Conservation (phyloP, 2,797 vertebrate genomes). For the Anolis apletophallus region DNA sequence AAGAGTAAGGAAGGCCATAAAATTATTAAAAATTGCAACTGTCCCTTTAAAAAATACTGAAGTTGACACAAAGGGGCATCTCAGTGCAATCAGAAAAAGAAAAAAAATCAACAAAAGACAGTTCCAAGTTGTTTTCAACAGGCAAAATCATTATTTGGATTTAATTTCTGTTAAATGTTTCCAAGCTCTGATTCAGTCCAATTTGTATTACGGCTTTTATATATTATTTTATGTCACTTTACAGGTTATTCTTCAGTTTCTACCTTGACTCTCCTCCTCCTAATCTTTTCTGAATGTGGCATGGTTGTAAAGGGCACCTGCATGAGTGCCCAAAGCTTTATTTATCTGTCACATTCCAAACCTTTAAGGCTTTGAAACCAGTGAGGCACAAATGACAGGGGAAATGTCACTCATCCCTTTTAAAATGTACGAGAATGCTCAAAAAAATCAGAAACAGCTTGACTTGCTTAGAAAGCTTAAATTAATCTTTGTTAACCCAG, state of each 20-base stretch:
- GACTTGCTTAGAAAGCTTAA: background rate
- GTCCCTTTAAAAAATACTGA: background rate
- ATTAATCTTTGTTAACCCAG: background rate
- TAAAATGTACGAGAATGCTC: background rate
- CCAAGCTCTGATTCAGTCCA: background rate
- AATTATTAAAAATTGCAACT: background rate
- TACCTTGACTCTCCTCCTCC: background rate
- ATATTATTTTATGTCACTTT: background rate
- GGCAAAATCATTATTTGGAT: background rate
- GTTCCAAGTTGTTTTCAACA: background rate
- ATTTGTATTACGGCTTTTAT: background rate
- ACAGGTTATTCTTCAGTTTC: background rate
- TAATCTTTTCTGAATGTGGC: background rate
- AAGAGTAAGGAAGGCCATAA: background rate
- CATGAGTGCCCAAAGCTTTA: background rate
- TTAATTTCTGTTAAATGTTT: background rate
- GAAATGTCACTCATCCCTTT: background rate
- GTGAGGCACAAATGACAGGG: background rate
- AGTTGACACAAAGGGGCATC: background rate
- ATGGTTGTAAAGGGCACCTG: background rate
- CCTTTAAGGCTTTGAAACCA: background rate
- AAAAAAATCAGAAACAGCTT: background rate
- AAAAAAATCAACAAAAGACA: background rate
- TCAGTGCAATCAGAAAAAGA: background rate
- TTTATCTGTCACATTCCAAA: background rate